Evolutionary conservation across 2,113 vertebrate species (phyloP).

Genomic region (Leucosticte australis): DNA sequence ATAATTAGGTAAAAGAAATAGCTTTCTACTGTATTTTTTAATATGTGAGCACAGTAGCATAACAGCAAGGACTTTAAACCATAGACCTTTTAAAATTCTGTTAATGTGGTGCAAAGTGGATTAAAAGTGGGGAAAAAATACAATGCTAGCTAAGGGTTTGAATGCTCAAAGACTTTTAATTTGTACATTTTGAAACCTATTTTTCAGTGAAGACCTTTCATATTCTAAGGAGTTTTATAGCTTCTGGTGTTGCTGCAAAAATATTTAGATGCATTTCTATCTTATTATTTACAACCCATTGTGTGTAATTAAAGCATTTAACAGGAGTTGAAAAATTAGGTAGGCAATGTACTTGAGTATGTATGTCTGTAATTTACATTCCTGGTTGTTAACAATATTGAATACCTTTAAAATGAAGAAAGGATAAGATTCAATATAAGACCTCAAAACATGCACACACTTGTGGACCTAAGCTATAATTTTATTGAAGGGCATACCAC

Average conservation of each 20-base stretch:
- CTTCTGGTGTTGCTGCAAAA: conserved; percentile 14
- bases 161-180: conserved; percentile 29
- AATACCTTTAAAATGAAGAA: conserved; percentile 51
- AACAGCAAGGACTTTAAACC: not conserved
- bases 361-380: conserved; percentile 41
- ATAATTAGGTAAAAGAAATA: conserved; percentile 37
- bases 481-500: conserved; percentile 60
- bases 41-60: not conserved
- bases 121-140: conserved; percentile 30
- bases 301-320: conserved; percentile 54
- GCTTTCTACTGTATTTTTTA: conserved; percentile 7
- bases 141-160: conserved; percentile 9
- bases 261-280: conserved; percentile 24
- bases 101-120: conserved; percentile 20
- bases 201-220: conserved; percentile 7
- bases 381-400: not conserved
- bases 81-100: conserved; percentile 26
- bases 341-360: not conserved
- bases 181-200: conserved; percentile 18
- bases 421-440: conserved; percentile 6
- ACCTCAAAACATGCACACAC: conserved; percentile 9
- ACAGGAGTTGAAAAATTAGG: conserved; percentile 47
- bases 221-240: not conserved
- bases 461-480: conserved; percentile 49
- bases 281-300: conserved; percentile 56